A percentile compares a stretch with the other conserved stretches of the same genome.
phyloP scores from a whole-genome alignment of 2,113 vertebrate species.

The Oncorhynchus masou region DNA sequence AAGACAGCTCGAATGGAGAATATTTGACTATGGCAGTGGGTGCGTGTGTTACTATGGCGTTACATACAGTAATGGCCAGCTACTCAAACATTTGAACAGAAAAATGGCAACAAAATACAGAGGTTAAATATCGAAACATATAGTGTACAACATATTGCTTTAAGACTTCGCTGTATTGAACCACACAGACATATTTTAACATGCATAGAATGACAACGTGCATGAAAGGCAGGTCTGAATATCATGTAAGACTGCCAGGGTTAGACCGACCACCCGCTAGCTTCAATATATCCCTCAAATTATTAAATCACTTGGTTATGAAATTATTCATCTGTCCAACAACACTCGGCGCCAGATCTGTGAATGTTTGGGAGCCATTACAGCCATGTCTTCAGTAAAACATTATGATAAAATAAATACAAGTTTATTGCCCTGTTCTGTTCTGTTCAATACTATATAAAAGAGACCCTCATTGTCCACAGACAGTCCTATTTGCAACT shows the following conservation, averaged over 20 bases:
- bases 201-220: slow-evolving; percentile 33
- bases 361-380: slow-evolving; percentile 60
- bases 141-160: slow-evolving; percentile 36
- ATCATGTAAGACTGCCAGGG: slow-evolving; percentile 52
- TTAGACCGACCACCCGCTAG: slow-evolving; percentile 55
- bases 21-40: not conserved
- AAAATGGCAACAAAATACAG: not conserved
- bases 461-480: slow-evolving; percentile 52
- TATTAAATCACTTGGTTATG: slow-evolving; percentile 59
- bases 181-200: slow-evolving; percentile 36
- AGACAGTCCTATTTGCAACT: slow-evolving; percentile 51
- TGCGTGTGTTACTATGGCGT: not conserved
- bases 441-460: slow-evolving; percentile 11
- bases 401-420: slow-evolving; percentile 59
- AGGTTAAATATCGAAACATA: not conserved
- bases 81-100: not conserved
- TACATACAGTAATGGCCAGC: not conserved
- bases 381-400: slow-evolving; percentile 43
- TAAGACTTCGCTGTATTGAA: slow-evolving; percentile 32
- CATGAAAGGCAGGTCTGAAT: slow-evolving; percentile 62
- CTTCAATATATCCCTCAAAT: slow-evolving; percentile 65
- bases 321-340: slow-evolving; percentile 63
- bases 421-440: slow-evolving; percentile 52
- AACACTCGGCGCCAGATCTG: slow-evolving; percentile 58
- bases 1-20: not conserved